These are phyloP conservation scores for Aphelenchoides besseyi DNA, from an alignment of 1,140 invertebrate species.

Conservation along the genomic window DNA sequence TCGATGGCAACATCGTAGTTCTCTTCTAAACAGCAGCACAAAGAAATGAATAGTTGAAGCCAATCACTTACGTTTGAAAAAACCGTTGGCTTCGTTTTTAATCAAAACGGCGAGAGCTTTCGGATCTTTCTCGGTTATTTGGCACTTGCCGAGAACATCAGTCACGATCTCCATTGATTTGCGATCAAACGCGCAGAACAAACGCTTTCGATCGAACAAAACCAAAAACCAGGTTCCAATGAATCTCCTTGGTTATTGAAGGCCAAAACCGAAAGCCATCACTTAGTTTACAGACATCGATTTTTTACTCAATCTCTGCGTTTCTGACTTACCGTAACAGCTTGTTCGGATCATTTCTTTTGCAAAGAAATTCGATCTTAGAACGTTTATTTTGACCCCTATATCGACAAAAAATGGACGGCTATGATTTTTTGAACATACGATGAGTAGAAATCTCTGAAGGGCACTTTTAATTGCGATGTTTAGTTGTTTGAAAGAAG, in stretches of 20 bases:
- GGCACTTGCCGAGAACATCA: background rate
- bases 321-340: too few relatives aligned
- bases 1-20: slow-evolving; percentile 82
- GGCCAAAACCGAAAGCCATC: too few relatives aligned
- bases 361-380: background rate
- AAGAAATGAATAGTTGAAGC: slow-evolving; percentile 31
- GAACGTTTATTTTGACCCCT: background rate
- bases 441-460: background rate
- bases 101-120: slow-evolving; percentile 70
- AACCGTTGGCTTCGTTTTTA: slow-evolving; percentile 79
- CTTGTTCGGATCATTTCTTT: too few relatives aligned
- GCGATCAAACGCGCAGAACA: too few relatives aligned
- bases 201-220: too few relatives aligned
- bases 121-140: slow-evolving; percentile 22
- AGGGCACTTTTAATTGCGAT: background rate
- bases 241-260: too few relatives aligned
- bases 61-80: slow-evolving; percentile 79
- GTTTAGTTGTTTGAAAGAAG: background rate
- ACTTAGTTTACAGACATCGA: too few relatives aligned
- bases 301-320: too few relatives aligned
- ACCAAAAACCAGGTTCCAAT: too few relatives aligned
- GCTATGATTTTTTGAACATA: background rate
- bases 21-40: slow-evolving; percentile 72
- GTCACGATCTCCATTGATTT: background rate
- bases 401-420: background rate